Conservation (phyloP, 2,888 invertebrate genomes). For the Tolmerus cingulatus region DNA sequence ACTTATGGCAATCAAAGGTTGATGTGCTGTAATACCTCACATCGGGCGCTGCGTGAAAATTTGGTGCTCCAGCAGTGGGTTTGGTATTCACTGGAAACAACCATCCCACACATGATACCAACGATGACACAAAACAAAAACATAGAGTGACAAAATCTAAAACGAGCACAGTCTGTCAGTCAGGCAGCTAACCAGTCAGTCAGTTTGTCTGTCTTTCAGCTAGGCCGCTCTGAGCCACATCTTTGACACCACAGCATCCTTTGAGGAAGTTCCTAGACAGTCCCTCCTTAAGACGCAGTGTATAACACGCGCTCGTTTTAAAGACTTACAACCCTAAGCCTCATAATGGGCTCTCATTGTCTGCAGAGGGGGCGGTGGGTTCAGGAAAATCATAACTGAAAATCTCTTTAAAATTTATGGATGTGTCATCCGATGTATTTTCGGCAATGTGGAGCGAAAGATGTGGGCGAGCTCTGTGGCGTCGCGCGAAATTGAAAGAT, state of each 20-base stretch:
- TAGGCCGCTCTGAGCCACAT: constrained; percentile 3
- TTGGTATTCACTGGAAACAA: not conserved
- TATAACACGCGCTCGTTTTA: constrained; percentile 45
- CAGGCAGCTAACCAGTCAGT: not conserved
- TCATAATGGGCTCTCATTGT: constrained; percentile 46
- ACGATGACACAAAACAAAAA: not conserved
- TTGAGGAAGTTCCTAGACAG: not conserved
- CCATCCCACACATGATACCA: not conserved
- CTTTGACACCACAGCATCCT: constrained; percentile 25
- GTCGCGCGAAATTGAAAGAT: not conserved
- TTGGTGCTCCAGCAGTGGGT: not conserved
- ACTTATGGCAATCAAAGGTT: not conserved
- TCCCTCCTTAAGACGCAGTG: not conserved
- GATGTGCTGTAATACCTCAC: not conserved
- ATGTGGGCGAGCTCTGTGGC: not conserved
- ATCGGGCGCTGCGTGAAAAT: not conserved
- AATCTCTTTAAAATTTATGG: constrained; percentile 50
- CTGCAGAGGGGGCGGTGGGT: constrained; percentile 30
- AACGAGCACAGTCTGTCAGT: not conserved
- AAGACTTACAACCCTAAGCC: constrained; percentile 48
- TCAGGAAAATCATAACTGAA: constrained; percentile 48
- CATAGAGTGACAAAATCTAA: not conserved
- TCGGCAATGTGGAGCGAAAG: not conserved
- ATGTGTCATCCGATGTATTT: constrained; percentile 45
- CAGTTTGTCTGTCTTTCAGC: constrained; percentile 11